A percentile compares a stretch with the other conserved stretches of the same genome.
Evolutionary conservation across 2,888 invertebrate species (phyloP).

Genomic region (Nomada ferruginata): DNA sequence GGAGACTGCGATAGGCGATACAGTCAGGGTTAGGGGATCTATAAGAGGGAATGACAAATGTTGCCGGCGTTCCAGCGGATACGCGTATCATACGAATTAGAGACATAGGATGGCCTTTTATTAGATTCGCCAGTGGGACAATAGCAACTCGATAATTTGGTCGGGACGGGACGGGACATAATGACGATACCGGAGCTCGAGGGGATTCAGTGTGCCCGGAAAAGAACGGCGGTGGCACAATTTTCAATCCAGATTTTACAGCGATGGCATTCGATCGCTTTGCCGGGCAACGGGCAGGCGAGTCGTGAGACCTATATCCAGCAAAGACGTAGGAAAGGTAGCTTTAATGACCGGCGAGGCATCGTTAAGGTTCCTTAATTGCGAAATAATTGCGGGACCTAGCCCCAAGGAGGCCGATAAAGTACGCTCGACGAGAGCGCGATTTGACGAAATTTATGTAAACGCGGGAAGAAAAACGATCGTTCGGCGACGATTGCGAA

Average conservation of each 20-base stretch:
- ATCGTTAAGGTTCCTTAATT: slow-evolving; percentile 45
- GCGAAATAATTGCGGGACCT: slow-evolving; percentile 41
- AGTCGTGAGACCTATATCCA: not conserved
- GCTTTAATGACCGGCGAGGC: slow-evolving; percentile 18
- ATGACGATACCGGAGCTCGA: slow-evolving; percentile 42
- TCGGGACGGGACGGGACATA: slow-evolving; percentile 55
- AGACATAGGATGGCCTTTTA: slow-evolving; percentile 75
- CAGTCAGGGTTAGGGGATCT: not conserved
- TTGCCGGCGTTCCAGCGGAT: slow-evolving; percentile 80
- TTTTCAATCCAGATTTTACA: slow-evolving; percentile 5
- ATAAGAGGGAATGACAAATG: slow-evolving; percentile 54
- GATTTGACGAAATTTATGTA: slow-evolving; percentile 25
- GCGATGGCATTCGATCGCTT: not conserved
- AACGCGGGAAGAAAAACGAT: slow-evolving; percentile 13
- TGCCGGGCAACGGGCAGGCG: not conserved
- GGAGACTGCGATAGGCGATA: not conserved
- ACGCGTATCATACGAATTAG: slow-evolving; percentile 80
- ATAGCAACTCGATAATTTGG: slow-evolving; percentile 69
- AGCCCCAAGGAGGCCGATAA: slow-evolving; percentile 1
- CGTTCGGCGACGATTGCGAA: not conserved
- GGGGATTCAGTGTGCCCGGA: slow-evolving; percentile 47
- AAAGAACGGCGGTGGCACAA: slow-evolving; percentile 44
- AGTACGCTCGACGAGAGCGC: not conserved
- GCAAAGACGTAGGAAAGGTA: not conserved
- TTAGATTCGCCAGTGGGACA: slow-evolving; percentile 80